Conservation (phyloP, 1,140 invertebrate genomes). For the Calliphora vicina region DNA sequence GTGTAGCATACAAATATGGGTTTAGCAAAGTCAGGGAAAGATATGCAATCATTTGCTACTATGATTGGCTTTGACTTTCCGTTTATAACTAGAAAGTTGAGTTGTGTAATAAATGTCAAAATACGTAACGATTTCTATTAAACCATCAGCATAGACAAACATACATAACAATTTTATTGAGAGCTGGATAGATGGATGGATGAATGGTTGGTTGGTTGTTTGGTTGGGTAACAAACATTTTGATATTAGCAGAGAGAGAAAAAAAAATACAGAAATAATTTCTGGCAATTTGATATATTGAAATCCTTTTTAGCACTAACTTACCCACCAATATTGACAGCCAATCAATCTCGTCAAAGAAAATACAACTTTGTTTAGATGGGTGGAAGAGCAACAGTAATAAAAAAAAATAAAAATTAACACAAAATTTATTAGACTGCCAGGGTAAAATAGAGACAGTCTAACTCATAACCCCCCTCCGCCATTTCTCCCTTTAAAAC, state of each 20-base stretch:
- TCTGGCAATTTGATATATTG: neutral
- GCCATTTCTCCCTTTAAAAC: no score
- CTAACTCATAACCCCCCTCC: no score
- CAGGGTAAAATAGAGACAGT: neutral
- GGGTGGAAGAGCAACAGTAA: no score
- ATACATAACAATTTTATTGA: neutral
- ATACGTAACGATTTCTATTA: neutral
- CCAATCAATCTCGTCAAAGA: conserved; percentile 2
- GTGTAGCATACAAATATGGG: neutral
- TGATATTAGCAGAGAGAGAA: neutral
- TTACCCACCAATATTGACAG: neutral
- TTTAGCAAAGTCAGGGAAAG: neutral
- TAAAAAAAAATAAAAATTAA: neutral
- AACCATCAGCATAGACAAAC: neutral
- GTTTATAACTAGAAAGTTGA: neutral
- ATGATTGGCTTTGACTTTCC: neutral
- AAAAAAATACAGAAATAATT: neutral
- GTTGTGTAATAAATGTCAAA: conserved; percentile 7
- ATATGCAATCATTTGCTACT: neutral
- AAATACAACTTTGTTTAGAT: neutral
- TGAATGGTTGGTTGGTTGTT: no score
- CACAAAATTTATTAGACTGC: neutral
- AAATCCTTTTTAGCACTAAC: neutral
- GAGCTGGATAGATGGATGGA: neutral
- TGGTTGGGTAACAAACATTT: no score